These are phyloP conservation scores for Petaurus breviceps DNA, from an alignment of 2,113 vertebrate genomes.

Conservation along the genomic window DNA sequence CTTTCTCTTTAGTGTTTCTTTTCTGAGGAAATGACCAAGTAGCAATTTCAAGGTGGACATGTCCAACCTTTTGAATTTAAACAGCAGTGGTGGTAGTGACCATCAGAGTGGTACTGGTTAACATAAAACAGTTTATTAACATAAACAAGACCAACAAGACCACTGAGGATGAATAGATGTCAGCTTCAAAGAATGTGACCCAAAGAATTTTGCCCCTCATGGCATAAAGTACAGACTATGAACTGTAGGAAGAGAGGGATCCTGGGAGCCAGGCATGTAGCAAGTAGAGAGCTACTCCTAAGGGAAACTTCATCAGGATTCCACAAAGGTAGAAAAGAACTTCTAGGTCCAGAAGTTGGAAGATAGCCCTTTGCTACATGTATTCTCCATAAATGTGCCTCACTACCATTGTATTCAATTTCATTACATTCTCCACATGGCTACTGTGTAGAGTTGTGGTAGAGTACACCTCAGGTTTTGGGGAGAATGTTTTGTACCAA, in stretches of 20 bases:
- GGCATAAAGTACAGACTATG: not conserved
- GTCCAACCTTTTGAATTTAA: not conserved
- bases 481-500: not conserved
- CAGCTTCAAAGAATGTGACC: not conserved
- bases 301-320: too few species aligned
- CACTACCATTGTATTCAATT: not conserved
- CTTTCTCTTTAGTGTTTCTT: too few species aligned
- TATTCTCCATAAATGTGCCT: not conserved
- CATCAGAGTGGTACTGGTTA: not conserved
- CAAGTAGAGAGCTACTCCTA: not conserved
- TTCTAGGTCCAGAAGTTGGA: too few species aligned
- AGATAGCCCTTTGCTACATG: not conserved
- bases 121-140: not conserved
- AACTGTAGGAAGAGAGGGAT: not conserved
- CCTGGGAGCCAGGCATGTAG: not conserved
- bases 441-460: not conserved
- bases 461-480: not conserved
- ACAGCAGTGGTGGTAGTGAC: too few species aligned
- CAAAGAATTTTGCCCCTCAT: too few species aligned
- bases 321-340: too few species aligned
- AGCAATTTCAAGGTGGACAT: not conserved
- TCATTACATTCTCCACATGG: not conserved
- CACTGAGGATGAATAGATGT: not conserved
- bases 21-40: too few species aligned
- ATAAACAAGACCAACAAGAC: not conserved